These are phyloP conservation scores for Brachionus paranguensis DNA, from an alignment of 1,140 invertebrate genomes.

Conservation along the genomic window DNA sequence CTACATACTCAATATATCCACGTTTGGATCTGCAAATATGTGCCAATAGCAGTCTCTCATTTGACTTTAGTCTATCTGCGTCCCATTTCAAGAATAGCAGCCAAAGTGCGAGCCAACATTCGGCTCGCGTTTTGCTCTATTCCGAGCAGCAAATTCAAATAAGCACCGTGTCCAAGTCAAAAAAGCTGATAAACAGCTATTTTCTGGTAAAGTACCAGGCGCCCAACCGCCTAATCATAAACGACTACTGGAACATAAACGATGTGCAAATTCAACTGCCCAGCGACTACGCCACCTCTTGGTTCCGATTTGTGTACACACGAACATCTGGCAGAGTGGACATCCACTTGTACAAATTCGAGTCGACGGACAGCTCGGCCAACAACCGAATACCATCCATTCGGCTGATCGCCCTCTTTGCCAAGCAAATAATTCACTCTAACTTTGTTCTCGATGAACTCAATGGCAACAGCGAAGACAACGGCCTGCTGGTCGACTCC, in stretches of 20 bases:
- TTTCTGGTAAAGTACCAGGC: background rate
- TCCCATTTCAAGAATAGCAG: background rate
- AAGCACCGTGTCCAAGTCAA: slow-evolving; percentile 2
- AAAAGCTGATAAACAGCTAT: slow-evolving; percentile 21
- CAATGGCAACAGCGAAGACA: background rate
- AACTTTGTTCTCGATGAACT: slow-evolving; percentile 12
- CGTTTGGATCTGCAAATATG: slow-evolving; percentile 31
- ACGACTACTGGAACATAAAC: slow-evolving; percentile 38
- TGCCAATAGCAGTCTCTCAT: background rate
- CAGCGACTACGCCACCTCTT: background rate
- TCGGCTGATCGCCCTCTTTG: background rate
- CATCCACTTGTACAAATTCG: slow-evolving; percentile 7
- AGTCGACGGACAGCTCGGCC: background rate
- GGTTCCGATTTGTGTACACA: slow-evolving; percentile 26
- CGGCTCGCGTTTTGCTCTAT: slow-evolving; percentile 6
- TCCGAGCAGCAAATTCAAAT: slow-evolving; percentile 32
- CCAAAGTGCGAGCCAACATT: background rate
- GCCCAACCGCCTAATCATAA: background rate
- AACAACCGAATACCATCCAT: slow-evolving; percentile 11
- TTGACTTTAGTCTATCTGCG: slow-evolving; percentile 24
- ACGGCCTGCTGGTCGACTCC: background rate
- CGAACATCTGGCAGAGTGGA: background rate
- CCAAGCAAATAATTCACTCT: slow-evolving; percentile 5
- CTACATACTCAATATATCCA: slow-evolving; percentile 28
- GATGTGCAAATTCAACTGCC: slow-evolving; percentile 24